These are phyloP conservation scores for Tillus elongatus DNA, from an alignment of 2,888 invertebrate genomes.

Conservation along the genomic window DNA sequence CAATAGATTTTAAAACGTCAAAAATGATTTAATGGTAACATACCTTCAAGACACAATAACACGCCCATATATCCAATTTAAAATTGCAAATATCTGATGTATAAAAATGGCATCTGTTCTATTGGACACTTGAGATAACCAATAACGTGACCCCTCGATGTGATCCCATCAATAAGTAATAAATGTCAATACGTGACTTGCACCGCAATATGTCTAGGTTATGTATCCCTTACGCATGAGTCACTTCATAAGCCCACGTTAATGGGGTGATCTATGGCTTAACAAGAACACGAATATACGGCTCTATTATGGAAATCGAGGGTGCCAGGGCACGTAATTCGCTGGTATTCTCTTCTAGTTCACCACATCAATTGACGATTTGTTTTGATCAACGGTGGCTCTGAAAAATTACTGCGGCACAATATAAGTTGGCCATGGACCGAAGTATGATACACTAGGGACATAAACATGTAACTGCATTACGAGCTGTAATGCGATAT, in stretches of 20 bases:
- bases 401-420: no score
- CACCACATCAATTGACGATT: no score
- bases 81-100: conserved; percentile 25
- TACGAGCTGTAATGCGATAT: no score
- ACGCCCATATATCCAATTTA: conserved; percentile 16
- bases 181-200: conserved; percentile 29
- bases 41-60: conserved; percentile 13
- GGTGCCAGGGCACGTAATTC: conserved; percentile 14
- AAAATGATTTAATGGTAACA: conserved; percentile 10
- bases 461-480: no score
- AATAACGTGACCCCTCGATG: conserved; percentile 30
- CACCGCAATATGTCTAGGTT: conserved; percentile 26
- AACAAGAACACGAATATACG: conserved; percentile 27
- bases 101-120: conserved; percentile 35
- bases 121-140: conserved; percentile 33
- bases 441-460: no score
- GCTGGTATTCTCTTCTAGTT: no score
- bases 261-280: conserved; percentile 31
- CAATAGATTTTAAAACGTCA: conserved; percentile 11
- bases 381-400: no score
- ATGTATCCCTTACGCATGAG: conserved; percentile 32
- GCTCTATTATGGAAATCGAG: conserved; percentile 29
- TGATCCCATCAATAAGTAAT: conserved; percentile 35
- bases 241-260: conserved; percentile 32
- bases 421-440: no score